Conservation (phyloP, 2,888 invertebrate species). For the Digitonthophagus gazella region DNA sequence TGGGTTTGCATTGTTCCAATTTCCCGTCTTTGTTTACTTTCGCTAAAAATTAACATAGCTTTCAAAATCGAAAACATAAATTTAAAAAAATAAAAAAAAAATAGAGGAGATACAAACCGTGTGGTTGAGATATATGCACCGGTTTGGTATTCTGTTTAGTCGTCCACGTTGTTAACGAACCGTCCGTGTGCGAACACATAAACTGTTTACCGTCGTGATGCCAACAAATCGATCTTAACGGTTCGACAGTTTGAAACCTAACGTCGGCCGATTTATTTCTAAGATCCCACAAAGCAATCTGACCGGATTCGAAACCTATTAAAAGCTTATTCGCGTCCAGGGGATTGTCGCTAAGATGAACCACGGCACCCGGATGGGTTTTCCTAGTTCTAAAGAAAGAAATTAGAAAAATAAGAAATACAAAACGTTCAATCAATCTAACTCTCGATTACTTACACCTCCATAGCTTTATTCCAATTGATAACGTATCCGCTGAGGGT, state of each 20-base stretch:
- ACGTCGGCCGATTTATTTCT: slow-evolving; percentile 81
- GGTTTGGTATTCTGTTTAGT: slow-evolving; percentile 75
- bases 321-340: slow-evolving; percentile 95
- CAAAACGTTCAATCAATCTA: slow-evolving; percentile 2
- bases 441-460: slow-evolving; percentile 80
- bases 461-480: slow-evolving; percentile 99
- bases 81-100: too few relatives aligned
- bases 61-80: too few relatives aligned
- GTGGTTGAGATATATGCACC: slow-evolving; percentile 81
- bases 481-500: slow-evolving; percentile 96
- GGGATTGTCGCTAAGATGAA: slow-evolving; percentile 96
- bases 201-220: slow-evolving; percentile 97
- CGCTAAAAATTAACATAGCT: slow-evolving; percentile 72
- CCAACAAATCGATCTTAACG: slow-evolving; percentile 88
- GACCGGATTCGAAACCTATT: slow-evolving; percentile 94
- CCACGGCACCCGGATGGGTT: slow-evolving; percentile 95
- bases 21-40: slow-evolving; percentile 91
- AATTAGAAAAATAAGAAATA: slow-evolving; percentile 23
- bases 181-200: slow-evolving; percentile 94
- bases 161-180: slow-evolving; percentile 93
- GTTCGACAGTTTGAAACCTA: slow-evolving; percentile 75
- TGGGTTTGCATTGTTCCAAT: slow-evolving; percentile 90
- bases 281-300: slow-evolving; percentile 95
- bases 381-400: slow-evolving; percentile 77
- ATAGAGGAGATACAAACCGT: too few relatives aligned